Conservation (phyloP, 2,113 vertebrate genomes). For the Cricetomys ansorgei region DNA sequence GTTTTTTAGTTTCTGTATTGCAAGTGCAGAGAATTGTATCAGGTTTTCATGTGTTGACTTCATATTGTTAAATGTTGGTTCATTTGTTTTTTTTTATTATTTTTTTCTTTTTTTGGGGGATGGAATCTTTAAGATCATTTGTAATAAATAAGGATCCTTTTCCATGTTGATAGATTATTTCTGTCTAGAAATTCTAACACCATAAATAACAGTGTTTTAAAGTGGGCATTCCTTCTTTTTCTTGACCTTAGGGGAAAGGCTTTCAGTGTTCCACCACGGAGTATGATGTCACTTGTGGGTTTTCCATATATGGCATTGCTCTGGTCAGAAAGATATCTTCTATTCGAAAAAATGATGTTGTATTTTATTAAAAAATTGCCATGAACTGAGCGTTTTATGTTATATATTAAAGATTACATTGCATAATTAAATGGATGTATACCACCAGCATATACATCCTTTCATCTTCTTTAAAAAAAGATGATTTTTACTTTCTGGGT, state of each 20-base stretch:
- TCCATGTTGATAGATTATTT: not conserved
- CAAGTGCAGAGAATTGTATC: not conserved
- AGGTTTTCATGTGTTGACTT: constrained; percentile 13
- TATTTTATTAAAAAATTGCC: not conserved
- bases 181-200: not conserved
- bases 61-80: not conserved
- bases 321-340: not conserved
- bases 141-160: not conserved
- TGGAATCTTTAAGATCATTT: not conserved
- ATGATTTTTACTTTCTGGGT: not conserved
- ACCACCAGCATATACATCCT: constrained; percentile 72
- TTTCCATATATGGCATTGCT: not conserved
- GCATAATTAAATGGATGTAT: constrained; percentile 71
- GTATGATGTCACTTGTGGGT: not conserved
- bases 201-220: not conserved
- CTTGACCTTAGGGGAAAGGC: not conserved
- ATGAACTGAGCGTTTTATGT: constrained; percentile 81
- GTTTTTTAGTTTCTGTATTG: constrained; percentile 27
- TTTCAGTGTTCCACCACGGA: not conserved
- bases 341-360: not conserved
- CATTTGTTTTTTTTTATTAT: not conserved
- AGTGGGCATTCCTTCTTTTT: not conserved
- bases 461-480: not conserved
- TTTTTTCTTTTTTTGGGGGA: not conserved
- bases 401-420: constrained; percentile 80